Evolutionary conservation across 2,888 invertebrate genomes (phyloP).

Genomic region (Sepioteuthis lessoniana): DNA sequence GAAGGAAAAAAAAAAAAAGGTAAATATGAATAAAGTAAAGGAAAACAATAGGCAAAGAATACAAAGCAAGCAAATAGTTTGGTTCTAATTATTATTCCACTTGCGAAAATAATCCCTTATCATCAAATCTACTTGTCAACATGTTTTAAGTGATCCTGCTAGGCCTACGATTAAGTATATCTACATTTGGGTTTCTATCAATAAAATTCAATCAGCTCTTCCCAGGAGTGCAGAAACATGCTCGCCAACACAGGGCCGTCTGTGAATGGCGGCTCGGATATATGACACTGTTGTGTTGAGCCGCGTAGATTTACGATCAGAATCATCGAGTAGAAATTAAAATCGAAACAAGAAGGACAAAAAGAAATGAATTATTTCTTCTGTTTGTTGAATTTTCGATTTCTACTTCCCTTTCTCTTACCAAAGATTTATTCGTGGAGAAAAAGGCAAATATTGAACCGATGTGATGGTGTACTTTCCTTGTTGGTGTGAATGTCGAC

Average conservation of each 20-base stretch:
- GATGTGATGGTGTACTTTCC: background rate
- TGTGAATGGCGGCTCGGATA: background rate
- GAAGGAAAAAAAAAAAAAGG: background rate
- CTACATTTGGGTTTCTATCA: background rate
- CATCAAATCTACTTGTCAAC: conserved; percentile 14
- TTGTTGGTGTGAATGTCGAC: background rate
- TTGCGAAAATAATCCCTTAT: background rate
- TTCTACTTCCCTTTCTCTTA: background rate
- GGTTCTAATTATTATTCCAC: background rate
- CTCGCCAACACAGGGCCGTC: background rate
- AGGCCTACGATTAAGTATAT: background rate
- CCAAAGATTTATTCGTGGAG: background rate
- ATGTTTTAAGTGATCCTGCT: background rate
- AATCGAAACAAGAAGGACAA: background rate
- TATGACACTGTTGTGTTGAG: background rate
- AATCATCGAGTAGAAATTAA: background rate
- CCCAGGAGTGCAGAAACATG: background rate
- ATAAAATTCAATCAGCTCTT: conserved; percentile 5
- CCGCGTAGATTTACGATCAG: background rate
- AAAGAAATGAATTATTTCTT: background rate
- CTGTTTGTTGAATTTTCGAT: conserved; percentile 17
- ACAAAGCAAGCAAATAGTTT: background rate
- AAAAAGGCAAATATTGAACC: background rate
- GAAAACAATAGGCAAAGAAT: background rate
- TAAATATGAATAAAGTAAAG: background rate